phyloP scores from a whole-genome alignment of 1,140 invertebrate genomes.

The Lithobius niger region DNA sequence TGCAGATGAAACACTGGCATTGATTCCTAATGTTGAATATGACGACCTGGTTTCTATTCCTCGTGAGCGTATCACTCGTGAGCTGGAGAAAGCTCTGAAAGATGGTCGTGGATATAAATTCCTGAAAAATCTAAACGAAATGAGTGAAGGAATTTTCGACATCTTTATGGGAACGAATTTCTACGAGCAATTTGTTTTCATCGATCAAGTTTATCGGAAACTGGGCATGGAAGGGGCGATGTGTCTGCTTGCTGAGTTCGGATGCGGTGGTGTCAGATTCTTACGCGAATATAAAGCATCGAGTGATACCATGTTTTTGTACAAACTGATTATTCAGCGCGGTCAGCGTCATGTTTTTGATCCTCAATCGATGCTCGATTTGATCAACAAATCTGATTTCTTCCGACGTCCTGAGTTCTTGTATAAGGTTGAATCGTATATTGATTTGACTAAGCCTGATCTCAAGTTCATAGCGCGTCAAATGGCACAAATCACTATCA shows the following conservation, averaged over 20 bases:
- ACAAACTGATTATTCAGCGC: too few species aligned
- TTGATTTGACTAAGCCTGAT: too few species aligned
- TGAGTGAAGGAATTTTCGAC: neutral
- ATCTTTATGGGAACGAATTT: neutral
- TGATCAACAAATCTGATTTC: too few species aligned
- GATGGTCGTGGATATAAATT: neutral
- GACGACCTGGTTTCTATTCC: neutral
- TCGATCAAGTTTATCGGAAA: neutral
- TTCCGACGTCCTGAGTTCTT: too few species aligned
- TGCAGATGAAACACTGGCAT: neutral
- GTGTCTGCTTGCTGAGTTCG: neutral
- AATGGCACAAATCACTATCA: too few species aligned
- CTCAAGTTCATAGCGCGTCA: too few species aligned
- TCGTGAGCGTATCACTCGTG: neutral
- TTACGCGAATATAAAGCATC: too few species aligned
- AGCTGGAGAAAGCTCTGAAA: neutral
- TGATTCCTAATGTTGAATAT: neutral
- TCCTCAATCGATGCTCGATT: too few species aligned
- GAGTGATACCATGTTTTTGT: too few species aligned
- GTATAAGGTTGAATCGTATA: too few species aligned
- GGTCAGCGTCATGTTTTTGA: too few species aligned
- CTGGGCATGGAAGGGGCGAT: neutral
- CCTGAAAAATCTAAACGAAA: neutral
- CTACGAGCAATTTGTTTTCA: neutral
- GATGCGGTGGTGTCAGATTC: too few species aligned